phyloP scores from a whole-genome alignment of 2,888 invertebrate genomes.

The Caenorhabditis afra region DNA sequence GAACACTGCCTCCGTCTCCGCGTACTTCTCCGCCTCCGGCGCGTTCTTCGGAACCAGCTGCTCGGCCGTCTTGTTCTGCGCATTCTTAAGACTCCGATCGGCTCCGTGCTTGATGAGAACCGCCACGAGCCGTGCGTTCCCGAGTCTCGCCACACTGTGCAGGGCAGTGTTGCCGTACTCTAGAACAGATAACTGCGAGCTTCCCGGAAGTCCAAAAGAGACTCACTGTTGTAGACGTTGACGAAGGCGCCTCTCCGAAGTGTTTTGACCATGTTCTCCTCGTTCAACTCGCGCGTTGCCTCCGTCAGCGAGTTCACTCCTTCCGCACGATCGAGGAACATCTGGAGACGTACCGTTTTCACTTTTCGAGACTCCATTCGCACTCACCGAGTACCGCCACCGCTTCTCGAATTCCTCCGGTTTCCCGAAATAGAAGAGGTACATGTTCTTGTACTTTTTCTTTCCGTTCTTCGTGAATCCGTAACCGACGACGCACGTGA shows the following conservation, averaged over 20 bases:
- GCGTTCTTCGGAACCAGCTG: conserved; percentile 3
- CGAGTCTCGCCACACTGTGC: conserved; percentile 9
- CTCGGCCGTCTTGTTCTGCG: conserved; percentile 5
- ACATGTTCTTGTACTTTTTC: background rate
- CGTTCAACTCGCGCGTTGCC: conserved; percentile 10
- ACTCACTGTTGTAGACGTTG: conserved; percentile 11
- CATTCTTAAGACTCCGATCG: conserved; percentile 15
- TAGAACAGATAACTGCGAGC: background rate
- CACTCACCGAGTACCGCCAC: conserved; percentile 43
- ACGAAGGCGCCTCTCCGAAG: conserved; percentile 14
- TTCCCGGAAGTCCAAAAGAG: background rate
- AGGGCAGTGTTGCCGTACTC: conserved; percentile 30
- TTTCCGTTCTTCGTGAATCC: conserved; percentile 17
- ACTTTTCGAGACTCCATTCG: background rate
- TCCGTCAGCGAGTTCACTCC: conserved; percentile 8
- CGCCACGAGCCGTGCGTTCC: conserved; percentile 3
- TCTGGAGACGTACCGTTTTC: conserved; percentile 5
- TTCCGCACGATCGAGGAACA: conserved; percentile 6
- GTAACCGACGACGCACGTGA: background rate
- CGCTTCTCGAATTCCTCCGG: conserved; percentile 16
- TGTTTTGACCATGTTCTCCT: background rate
- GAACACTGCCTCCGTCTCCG: background rate
- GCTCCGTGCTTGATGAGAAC: conserved; percentile 30
- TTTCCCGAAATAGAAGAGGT: conserved; percentile 20
- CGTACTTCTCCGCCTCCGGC: conserved; percentile 1